Evolutionary conservation across 2,797 vertebrate species (phyloP), one percentile per base, ranked within the genome.

Genomic region (Rhinatrema bivittatum): DNA sequence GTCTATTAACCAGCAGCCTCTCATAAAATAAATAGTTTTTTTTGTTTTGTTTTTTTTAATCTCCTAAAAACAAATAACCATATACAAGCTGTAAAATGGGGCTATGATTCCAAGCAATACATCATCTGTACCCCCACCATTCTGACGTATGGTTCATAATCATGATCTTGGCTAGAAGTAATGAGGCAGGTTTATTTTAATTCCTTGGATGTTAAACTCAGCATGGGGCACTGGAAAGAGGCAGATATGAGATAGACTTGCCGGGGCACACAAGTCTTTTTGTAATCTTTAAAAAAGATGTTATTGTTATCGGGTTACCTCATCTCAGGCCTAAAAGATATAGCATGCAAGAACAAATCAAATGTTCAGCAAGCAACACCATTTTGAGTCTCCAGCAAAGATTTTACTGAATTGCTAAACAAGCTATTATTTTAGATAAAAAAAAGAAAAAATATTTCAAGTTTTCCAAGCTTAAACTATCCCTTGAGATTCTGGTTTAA

Each of bases 191-290:
- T 13, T 16, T 29, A 21, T 30, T 23, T 13, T 7, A 6, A 22
- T 39, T 15, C 22, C 21, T 5, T 21, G 20, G 21, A 22, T 8
- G 29, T 16, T 21, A 7, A 16, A 29, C 28, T 32, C 34, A 15
- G 26, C 17, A n/a, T 28, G 41, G n/a, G 28, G 34, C 23, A 7
- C 23, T 16, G 23, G 10, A 28, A 16, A 12, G 27, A 36, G 16
- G 27, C 36, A 42, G 16, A 9, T 17, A 12, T 9, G n/a, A 27
- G 18, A 15, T 9, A 25, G n/a, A n/a, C n/a, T n/a, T n/a, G n/a
- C n/a, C n/a, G n/a, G n/a, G 7, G 42, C 42, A 45, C 42, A 37
- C 34, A 32, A 33, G 24, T n/a, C n/a, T n/a, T n/a, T n/a, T 14
- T 15, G 16, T 16, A 38, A 16, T 12, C 10, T 36, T 14, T 5